Evolutionary conservation across 1,140 invertebrate species (phyloP), one percentile per base, ranked within the genome.

Genomic region (Brachionus koreanus): DNA sequence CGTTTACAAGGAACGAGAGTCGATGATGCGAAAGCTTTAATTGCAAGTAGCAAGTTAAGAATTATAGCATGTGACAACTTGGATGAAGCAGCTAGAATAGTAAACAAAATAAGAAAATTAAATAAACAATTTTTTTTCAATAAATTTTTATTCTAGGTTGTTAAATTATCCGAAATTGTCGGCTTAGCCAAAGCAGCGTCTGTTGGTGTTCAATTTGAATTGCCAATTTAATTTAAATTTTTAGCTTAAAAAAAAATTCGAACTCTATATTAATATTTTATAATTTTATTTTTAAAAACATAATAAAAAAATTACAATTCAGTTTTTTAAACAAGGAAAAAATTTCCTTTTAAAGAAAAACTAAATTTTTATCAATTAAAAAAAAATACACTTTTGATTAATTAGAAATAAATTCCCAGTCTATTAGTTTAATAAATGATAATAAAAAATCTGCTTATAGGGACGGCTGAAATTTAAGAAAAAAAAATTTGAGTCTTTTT

Each of bases 1-100:
- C 91, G 97, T 85, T 89, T 99, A 77, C 95, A 97, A 92, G 97
- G 82, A 84, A 93, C 92, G 37, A 93, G 93, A 87, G 92, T 93
- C 1, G 86, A 89, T 72, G 90, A 89, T 84, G 92, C 91, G 0
- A 91, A 89, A 84, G 86, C 88, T 79, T 91, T 96, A 83, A 90
- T 97, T 5, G 89, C 91, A 77, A 76, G 46, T 35, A 83, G 82
- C 75, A 35, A 67, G 43, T 77, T 83, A 3, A 61, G 61, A 75
- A 83, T 83, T 43, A 39, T 83, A 42, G 39, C 69, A 5, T 61
- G 46, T 61, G 69, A 75, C 67, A 65, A 83, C 61, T 65, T 83
- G 46, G 72, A 76, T 23, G 82, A 83, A 16, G 82, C 69, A 39
- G 82, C 82, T 61, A 46, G 65, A 82, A 65, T 82, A 19, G 82